Evolutionary conservation across 2,888 invertebrate genomes (phyloP), one percentile per base, ranked within the genome.

Genomic region (Leptothorax acervorum): DNA sequence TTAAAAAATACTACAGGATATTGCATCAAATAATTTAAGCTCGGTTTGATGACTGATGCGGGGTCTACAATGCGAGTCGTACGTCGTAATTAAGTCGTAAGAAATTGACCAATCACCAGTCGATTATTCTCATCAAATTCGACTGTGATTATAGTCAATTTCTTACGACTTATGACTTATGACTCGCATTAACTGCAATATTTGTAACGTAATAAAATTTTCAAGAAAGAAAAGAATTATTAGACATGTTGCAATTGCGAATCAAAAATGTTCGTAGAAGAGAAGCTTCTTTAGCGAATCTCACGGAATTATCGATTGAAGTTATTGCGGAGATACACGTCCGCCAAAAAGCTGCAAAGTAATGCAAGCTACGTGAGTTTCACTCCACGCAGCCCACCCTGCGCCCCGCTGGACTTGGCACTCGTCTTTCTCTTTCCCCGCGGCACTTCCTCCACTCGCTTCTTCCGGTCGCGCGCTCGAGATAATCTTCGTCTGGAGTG

Each of bases 281-380:
- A 11, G 18, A 11, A 28, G 15, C 51, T 51, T 70, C n/a, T 31
- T 68, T 18, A 31, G 55, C 73, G 28, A 12, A 55, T 71, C 45
- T 71, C 55, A 15, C 31, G 11, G 31, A 11, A 15, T 45, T 79
- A 45, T 79, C 57, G 57, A 79, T 73, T 45, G 45, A 71, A 45
- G 28, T 66, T 45, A 28, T 73, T 3, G 35, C 6, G 11, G 15
- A 35, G 45, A 57, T 79, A 35, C 45, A 48, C 74, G 79, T 57
- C 35, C 75, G 35, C 57, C 74, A 79, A 48, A 74, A 79, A 73
- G 74, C 74, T 74, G 75, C 79, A 74, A 79, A 74, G 75, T 79
- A 74, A 79, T 57, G 78, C 57, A 57, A 79, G 79, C 57, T 79
- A 74, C 79, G 79, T 48, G 75, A 79, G 18, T 60, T 57, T 48